Conservation (phyloP, 2,113 vertebrate species). For the Clupea harengus region DNA sequence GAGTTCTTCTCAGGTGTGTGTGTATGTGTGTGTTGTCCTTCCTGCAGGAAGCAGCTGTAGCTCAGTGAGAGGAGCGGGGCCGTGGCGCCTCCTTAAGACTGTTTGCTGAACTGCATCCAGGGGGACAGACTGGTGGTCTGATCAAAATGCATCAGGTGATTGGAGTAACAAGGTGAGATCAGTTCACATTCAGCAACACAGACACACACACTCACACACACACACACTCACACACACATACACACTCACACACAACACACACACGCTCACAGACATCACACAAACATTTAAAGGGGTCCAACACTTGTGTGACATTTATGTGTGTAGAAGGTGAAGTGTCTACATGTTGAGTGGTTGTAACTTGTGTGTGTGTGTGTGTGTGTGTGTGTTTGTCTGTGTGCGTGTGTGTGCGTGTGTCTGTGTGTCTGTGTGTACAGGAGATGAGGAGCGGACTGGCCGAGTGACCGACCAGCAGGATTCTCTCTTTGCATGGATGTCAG, state of each 20-base stretch:
- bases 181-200: not conserved
- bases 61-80: conserved; percentile 35
- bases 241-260: not conserved
- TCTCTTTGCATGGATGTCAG: conserved; percentile 81
- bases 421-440: conserved; percentile 44
- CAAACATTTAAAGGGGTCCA: no score
- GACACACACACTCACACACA: not conserved
- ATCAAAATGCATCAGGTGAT: no score
- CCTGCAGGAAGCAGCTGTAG: conserved; percentile 33
- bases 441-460: conserved; percentile 57
- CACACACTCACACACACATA: not conserved
- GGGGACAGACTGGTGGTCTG: no score
- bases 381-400: not conserved
- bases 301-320: not conserved
- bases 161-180: no score
- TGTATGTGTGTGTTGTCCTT: not conserved
- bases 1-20: no score
- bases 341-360: no score
- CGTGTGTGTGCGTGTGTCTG: not conserved
- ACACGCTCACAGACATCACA: no score
- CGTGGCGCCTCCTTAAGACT: conserved; percentile 43
- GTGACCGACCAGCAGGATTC: conserved; percentile 55
- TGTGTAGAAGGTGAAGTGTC: not conserved
- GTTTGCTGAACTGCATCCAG: not conserved
- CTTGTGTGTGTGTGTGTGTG: not conserved